A percentile compares a stretch with the other conserved stretches of the same genome.
phyloP scores from a whole-genome alignment of 2,113 vertebrate genomes.

The Callipepla squamata region DNA sequence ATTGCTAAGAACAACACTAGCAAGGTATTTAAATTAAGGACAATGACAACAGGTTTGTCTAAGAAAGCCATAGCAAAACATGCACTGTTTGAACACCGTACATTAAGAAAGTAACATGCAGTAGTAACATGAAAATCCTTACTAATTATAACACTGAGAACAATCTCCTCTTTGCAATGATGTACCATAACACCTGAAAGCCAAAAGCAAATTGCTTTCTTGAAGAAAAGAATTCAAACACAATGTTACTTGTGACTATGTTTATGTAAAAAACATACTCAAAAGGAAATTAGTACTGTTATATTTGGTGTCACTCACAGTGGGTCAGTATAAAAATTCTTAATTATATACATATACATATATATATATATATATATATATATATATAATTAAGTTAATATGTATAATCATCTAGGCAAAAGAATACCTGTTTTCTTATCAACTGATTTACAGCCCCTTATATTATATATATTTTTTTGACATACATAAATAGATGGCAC shows the following conservation, averaged over 20 bases:
- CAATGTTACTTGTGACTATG: not conserved
- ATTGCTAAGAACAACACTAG: not conserved
- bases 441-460: too few relatives aligned
- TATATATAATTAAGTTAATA: not conserved
- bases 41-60: not conserved
- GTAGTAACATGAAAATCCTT: not conserved
- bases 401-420: too few relatives aligned
- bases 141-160: not conserved
- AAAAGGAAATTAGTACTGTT: not conserved
- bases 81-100: not conserved
- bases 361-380: conserved; percentile 1
- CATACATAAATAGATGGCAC: not conserved
- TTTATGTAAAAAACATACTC: not conserved
- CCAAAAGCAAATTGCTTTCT: not conserved
- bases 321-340: not conserved
- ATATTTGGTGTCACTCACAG: not conserved
- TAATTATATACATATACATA: not conserved
- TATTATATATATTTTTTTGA: conserved; percentile 5
- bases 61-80: not conserved
- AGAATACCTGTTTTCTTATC: too few relatives aligned
- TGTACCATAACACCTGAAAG: not conserved
- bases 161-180: not conserved
- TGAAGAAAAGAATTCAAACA: not conserved
- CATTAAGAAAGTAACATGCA: not conserved
- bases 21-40: not conserved